phyloP scores from a whole-genome alignment of 1,140 invertebrate species.

The Mya arenaria region DNA sequence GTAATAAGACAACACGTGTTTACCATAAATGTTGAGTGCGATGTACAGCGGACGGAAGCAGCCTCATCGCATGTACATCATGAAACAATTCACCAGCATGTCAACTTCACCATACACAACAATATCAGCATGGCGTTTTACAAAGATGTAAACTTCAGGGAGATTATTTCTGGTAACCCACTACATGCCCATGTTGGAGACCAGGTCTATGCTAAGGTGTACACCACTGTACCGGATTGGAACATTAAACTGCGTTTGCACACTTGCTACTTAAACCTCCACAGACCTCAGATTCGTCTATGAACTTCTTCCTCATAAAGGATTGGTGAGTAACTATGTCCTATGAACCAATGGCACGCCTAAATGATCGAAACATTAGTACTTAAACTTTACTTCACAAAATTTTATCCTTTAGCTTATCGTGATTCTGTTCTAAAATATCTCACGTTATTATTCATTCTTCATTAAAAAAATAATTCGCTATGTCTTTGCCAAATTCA shows the following conservation, averaged over 20 bases:
- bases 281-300: not conserved
- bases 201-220: slow-evolving; percentile 26
- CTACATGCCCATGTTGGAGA: slow-evolving; percentile 10
- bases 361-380: too few species aligned
- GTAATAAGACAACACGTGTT: slow-evolving; percentile 17
- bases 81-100: not conserved
- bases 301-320: slow-evolving; percentile 24
- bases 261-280: not conserved
- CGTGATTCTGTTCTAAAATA: too few species aligned
- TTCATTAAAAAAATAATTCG: too few species aligned
- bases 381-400: too few species aligned
- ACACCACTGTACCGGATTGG: slow-evolving; percentile 2
- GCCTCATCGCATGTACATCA: slow-evolving; percentile 22
- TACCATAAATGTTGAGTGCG: slow-evolving; percentile 24
- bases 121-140: slow-evolving; percentile 10
- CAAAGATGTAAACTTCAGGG: slow-evolving; percentile 6
- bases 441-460: too few species aligned
- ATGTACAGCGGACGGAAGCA: slow-evolving; percentile 7
- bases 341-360: too few species aligned
- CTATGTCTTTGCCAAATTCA: too few species aligned
- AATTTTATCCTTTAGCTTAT: too few species aligned
- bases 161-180: slow-evolving; percentile 14
- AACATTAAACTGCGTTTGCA: slow-evolving; percentile 12
- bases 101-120: not conserved
- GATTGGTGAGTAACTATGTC: too few species aligned